Evolutionary conservation across 2,797 vertebrate genomes (phyloP), one percentile per base, ranked within the genome.

Genomic region (Brotogeris chrysoptera): DNA sequence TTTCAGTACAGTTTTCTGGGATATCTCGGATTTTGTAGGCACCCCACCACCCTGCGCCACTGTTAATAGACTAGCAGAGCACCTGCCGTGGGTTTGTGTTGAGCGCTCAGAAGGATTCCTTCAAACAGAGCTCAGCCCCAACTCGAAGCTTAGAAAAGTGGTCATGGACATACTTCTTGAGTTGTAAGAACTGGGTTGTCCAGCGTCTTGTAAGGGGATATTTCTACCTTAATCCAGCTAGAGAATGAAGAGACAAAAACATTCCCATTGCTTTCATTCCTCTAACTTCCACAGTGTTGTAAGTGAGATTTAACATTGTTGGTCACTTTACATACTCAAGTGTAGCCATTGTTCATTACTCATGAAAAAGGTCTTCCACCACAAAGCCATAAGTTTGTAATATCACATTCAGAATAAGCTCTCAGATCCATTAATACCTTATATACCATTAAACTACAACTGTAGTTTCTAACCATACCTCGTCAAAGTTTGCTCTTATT

Each of bases 401-500:
- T n/a, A 78, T 15, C 87, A 49, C 44, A 57, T 60, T 77, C n/a
- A 71, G 92, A 93, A 85, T 64, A 61, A 83, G 23, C 10, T 76
- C 57, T 89, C 39, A 25, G 39, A 69, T 61, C 73, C 49, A 28
- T 38, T 44, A 41, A 80, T 38, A 83, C 17, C 13, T 78, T 69
- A 46, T 8, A 5, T 18, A 46, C 71, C 34, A 85, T 79, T 91
- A 78, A 88, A 61, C 8, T 43, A 81, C 32, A 85, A 18, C 43
- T 85, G 32, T 38, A 73, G 39, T 57, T 71, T 87, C 86, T 36
- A 64, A 77, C 94, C 98, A 97, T 97, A 98, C 99, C 99, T 99
- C 99, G 36, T 99, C 99, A 96, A 99, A 99, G 98, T 99, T 99
- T 97, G 99, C 99, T 97, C 99, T 98, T 96, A 99, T 99, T 86